These are phyloP conservation scores for Excalfactoria chinensis DNA, from an alignment of 2,113 vertebrate species.

Conservation along the genomic window DNA sequence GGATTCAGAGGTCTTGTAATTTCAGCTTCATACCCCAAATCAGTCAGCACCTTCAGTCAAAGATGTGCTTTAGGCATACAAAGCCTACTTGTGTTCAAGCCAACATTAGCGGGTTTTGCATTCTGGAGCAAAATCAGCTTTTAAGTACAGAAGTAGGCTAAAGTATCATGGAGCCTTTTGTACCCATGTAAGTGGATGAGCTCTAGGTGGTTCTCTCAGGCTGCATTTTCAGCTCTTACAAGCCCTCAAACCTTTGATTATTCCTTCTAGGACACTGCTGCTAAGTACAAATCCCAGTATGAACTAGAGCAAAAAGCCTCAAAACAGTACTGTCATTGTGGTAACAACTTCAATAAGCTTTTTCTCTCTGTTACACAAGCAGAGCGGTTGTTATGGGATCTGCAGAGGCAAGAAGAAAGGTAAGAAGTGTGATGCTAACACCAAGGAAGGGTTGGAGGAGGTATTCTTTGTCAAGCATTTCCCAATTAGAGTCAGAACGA, in stretches of 20 bases:
- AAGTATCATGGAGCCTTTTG: accelerated
- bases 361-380: background rate
- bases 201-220: background rate
- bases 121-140: background rate
- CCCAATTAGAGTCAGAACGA: background rate
- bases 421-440: background rate
- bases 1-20: background rate
- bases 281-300: background rate
- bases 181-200: accelerated
- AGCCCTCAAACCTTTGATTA: background rate
- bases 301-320: background rate
- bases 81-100: background rate
- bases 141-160: accelerated
- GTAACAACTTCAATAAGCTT: background rate
- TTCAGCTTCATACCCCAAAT: background rate
- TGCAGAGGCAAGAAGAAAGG: background rate
- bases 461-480: background rate
- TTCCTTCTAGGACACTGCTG: background rate
- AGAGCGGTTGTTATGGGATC: background rate
- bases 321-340: background rate
- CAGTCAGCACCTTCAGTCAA: background rate
- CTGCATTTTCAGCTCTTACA: background rate
- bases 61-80: background rate
- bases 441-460: background rate
- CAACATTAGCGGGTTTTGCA: background rate